Conservation (phyloP, 2,113 vertebrate genomes). For the Larimichthys crocea region DNA sequence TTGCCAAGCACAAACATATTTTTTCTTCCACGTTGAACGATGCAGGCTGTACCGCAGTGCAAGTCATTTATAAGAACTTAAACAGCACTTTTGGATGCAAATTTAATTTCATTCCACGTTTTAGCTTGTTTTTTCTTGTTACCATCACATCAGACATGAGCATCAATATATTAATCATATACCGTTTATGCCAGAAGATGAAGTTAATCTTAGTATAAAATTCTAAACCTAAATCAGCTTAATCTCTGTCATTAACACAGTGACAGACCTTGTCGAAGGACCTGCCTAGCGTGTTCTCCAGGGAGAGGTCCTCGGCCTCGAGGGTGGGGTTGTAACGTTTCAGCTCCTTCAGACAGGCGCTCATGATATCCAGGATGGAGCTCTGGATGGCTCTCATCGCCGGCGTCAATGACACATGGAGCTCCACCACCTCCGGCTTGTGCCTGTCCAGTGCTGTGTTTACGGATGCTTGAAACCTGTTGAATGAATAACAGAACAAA, state of each 20-base stretch:
- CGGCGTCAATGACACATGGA: conserved; percentile 93
- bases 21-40: too few species aligned
- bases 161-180: too few species aligned
- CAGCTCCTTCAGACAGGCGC: conserved; percentile 93
- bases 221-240: neutral
- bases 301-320: conserved; percentile 94
- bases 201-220: neutral
- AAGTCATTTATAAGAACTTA: too few species aligned
- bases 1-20: too few species aligned
- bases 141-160: too few species aligned
- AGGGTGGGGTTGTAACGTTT: conserved; percentile 94
- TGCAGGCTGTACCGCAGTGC: too few species aligned
- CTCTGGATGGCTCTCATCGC: conserved; percentile 95
- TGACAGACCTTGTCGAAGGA: conserved; percentile 93
- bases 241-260: neutral
- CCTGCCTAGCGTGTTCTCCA: conserved; percentile 94
- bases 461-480: conserved; percentile 94
- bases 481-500: conserved; percentile 25
- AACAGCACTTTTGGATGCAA: too few species aligned
- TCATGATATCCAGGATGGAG: conserved; percentile 93
- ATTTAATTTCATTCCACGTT: too few species aligned
- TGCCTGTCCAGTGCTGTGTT: conserved; percentile 92
- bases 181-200: neutral
- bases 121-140: too few species aligned
- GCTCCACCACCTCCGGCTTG: conserved; percentile 97